Conservation (phyloP, 2,888 invertebrate species). For the Sminthurinus aureus region DNA sequence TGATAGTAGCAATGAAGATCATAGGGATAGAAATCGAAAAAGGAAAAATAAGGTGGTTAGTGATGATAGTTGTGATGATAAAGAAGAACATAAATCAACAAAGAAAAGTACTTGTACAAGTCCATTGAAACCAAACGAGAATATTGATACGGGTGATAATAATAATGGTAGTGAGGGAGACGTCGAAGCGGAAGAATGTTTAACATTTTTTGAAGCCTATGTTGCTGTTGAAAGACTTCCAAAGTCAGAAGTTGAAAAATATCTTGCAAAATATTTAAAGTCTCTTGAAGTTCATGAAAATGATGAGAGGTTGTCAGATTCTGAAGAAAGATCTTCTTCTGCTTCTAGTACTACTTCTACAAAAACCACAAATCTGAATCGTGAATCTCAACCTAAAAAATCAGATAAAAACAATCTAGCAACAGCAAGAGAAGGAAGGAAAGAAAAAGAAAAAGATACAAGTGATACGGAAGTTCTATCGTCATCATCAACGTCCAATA, state of each 20-base stretch:
- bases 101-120: background rate
- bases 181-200: slow-evolving; percentile 6
- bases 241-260: background rate
- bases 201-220: background rate
- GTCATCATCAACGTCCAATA: too few species aligned
- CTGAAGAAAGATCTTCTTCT: too few species aligned
- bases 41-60: background rate
- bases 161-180: background rate
- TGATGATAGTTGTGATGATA: background rate
- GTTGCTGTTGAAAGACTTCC: slow-evolving; percentile 12
- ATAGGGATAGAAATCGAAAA: background rate
- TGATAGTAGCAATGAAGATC: background rate
- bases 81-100: background rate
- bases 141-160: background rate
- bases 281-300: too few species aligned
- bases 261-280: background rate
- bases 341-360: too few species aligned
- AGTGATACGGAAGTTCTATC: too few species aligned
- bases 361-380: too few species aligned
- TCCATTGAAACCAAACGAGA: background rate
- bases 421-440: too few species aligned
- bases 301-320: too few species aligned
- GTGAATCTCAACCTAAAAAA: too few species aligned
- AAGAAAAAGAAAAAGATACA: too few species aligned
- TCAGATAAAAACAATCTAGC: too few species aligned